These are phyloP conservation scores for Leucophora obtusa DNA, from an alignment of 2,888 invertebrate species.

Conservation along the genomic window DNA sequence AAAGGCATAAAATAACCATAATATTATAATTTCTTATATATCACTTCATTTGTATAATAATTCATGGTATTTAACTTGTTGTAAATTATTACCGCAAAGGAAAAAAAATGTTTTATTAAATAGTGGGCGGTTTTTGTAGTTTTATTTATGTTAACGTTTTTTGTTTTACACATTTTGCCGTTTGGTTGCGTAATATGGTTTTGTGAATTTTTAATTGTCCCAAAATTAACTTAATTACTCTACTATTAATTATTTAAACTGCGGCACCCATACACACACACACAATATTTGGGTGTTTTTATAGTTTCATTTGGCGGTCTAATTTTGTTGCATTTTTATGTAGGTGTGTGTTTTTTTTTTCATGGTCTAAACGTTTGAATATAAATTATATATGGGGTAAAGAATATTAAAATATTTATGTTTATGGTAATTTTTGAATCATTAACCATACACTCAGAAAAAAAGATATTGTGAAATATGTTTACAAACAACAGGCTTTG, in stretches of 20 bases:
- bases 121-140: slow-evolving; percentile 5
- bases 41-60: slow-evolving; percentile 7
- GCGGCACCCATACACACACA: slow-evolving; percentile 10
- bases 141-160: too few species aligned
- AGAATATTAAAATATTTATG: not conserved
- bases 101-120: not conserved
- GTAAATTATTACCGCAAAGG: slow-evolving; percentile 37
- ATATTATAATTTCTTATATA: slow-evolving; percentile 32
- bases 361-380: not conserved
- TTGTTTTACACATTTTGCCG: slow-evolving; percentile 35
- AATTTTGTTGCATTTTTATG: not conserved
- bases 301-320: slow-evolving; percentile 2
- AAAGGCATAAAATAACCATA: slow-evolving; percentile 12
- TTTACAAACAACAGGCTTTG: too few species aligned
- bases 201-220: slow-evolving; percentile 75
- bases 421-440: too few species aligned
- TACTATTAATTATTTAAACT: slow-evolving; percentile 74
- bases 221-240: slow-evolving; percentile 75
- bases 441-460: too few species aligned
- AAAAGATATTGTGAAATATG: too few species aligned
- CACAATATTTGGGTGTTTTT: not conserved
- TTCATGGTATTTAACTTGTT: slow-evolving; percentile 30
- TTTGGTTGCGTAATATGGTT: slow-evolving; percentile 48
- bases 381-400: not conserved
- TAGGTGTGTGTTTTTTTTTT: not conserved